Evolutionary conservation across 2,888 invertebrate species (phyloP).

Genomic region (Tiliacea aurago): DNA sequence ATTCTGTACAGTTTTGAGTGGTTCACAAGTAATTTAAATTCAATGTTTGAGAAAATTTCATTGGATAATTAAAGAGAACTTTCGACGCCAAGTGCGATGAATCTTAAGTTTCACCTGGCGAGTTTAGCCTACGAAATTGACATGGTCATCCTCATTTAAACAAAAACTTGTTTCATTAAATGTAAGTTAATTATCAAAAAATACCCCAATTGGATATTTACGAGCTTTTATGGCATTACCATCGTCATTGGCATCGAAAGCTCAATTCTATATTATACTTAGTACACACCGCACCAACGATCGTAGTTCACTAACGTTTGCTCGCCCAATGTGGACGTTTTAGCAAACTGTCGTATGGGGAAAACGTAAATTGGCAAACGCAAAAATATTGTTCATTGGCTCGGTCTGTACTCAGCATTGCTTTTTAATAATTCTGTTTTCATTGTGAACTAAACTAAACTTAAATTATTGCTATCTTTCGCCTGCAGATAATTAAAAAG

Average conservation of each 20-base stretch:
- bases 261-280: neutral
- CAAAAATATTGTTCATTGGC: neutral
- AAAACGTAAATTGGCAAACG: neutral
- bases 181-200: neutral
- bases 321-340: too few relatives aligned
- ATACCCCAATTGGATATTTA: neutral
- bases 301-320: too few relatives aligned
- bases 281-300: neutral
- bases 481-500: neutral
- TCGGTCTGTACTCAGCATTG: neutral
- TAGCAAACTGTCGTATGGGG: neutral
- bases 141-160: neutral
- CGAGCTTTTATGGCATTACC: neutral
- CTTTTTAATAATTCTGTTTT: neutral
- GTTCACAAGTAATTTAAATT: constrained; percentile 5
- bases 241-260: constrained; percentile 3
- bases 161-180: neutral
- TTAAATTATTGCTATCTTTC: constrained; percentile 9
- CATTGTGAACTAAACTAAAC: neutral
- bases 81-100: neutral
- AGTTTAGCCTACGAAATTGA: neutral
- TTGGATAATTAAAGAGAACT: neutral
- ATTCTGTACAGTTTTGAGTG: constrained; percentile 13
- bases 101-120: neutral
- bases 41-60: neutral